Evolutionary conservation across 2,888 invertebrate species (phyloP), one percentile per base, ranked within the genome.

Genomic region (Drosophila koepferae): DNA sequence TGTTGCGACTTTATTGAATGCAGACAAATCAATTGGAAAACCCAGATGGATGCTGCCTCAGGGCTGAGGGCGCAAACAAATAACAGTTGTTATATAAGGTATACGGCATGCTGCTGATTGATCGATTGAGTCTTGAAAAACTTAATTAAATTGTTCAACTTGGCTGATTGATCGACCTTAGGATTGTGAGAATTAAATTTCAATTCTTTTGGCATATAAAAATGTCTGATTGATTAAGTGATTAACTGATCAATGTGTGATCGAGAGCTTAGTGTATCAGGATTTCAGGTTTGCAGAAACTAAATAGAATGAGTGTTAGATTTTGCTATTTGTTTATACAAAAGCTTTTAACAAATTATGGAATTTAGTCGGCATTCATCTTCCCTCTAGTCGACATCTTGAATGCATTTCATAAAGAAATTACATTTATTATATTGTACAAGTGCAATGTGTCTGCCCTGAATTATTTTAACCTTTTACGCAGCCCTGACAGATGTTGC

Each of bases 21-120:
- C 78, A 89, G 89, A 75, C 89, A 90, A 81, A 90, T 86, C 90
- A 86, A 86, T 90, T 88, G 86, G 72, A 78, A 59, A 70, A 46
- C 46, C 34, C 34, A 51, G 51, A 51, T 51, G 51, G 34, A 34
- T 49, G 63, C 59, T 48, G 63, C 64, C 64, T 54, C 74, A 89
- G 81, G 90, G 89, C 71, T 76, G 86, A 63, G 2, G 31, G 10
- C 41, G 31, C 38, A 38, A 16, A 16, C 10, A 23, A 54, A 38
- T 54, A 38, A 23, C 20, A 38, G 36, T 23, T 53, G 36, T 14
- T 36, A 20, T 51, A 2, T 14, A 1, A 51, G 6, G 14, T 38
- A 20, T 34, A 34, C 8, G 8, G 18, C 34, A 34, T 7, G 51
- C 18, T 7, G 51, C 18, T 20, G 18, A 18, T 31, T 49, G 28